Percentiles rank a stretch among this genome's conserved stretches.
phyloP scores from a whole-genome alignment of 1,140 invertebrate species.

The Nephotettix cincticeps region DNA sequence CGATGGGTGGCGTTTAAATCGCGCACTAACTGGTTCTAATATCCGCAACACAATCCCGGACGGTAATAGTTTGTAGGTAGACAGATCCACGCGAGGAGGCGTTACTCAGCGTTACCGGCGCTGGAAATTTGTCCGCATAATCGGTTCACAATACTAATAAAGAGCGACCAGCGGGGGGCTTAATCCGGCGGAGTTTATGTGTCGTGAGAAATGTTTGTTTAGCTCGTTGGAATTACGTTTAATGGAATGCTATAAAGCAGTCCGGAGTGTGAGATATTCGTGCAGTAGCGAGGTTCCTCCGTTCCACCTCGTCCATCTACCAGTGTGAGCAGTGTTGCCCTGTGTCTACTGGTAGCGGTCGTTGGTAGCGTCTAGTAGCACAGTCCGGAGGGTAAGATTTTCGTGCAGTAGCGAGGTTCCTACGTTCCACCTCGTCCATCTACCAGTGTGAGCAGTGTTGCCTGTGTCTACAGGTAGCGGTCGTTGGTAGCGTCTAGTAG shows the following conservation, averaged over 20 bases:
- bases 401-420: background rate
- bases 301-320: background rate
- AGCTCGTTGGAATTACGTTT: constrained; percentile 18
- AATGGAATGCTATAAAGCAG: constrained; percentile 28
- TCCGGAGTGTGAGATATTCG: constrained; percentile 11
- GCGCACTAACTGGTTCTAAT: too few relatives aligned
- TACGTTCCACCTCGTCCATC: background rate
- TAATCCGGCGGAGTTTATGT: constrained; percentile 18
- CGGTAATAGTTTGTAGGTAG: constrained; percentile 19
- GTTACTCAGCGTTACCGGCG: background rate
- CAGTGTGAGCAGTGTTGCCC: too few relatives aligned
- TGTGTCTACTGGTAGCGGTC: too few relatives aligned
- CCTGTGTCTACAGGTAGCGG: too few relatives aligned
- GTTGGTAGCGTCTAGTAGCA: too few relatives aligned
- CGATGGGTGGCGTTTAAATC: too few relatives aligned
- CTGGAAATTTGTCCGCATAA: constrained; percentile 20
- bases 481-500: too few relatives aligned
- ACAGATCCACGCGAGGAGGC: background rate
- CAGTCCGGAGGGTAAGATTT: background rate
- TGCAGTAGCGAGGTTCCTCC: constrained; percentile 1
- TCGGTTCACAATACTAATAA: constrained; percentile 22
- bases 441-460: too few relatives aligned
- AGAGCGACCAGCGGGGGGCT: constrained; percentile 10
- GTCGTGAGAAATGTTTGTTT: constrained; percentile 24
- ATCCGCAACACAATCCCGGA: background rate